These are phyloP conservation scores for Metallyticus violacea DNA, from an alignment of 2,888 invertebrate species.

Conservation along the genomic window DNA sequence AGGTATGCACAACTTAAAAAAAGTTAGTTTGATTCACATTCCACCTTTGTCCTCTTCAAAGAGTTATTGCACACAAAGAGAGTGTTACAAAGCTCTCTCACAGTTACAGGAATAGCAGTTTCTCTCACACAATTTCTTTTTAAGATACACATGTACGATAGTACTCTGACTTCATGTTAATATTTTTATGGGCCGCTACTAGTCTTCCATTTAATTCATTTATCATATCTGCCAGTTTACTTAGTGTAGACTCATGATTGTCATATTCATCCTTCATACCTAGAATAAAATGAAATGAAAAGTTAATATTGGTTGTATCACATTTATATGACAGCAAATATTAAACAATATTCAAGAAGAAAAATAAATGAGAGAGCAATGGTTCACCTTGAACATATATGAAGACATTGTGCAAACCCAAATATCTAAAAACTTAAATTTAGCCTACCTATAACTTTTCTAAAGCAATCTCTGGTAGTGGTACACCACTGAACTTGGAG, in stretches of 20 bases:
- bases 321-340: background rate
- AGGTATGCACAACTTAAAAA: background rate
- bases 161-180: slow-evolving; percentile 58
- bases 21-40: background rate
- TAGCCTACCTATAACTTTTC: too few relatives aligned
- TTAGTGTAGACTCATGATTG: slow-evolving; percentile 60
- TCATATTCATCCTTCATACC: slow-evolving; percentile 66
- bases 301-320: background rate
- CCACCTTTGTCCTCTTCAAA: background rate
- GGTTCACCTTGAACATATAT: too few relatives aligned
- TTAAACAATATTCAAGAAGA: background rate
- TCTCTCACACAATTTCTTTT: background rate
- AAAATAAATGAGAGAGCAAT: background rate
- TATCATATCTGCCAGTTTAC: slow-evolving; percentile 57
- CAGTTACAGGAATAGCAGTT: background rate
- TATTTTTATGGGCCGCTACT: slow-evolving; percentile 57
- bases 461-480: too few relatives aligned
- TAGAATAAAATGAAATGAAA: slow-evolving; percentile 37
- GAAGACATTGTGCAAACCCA: too few relatives aligned
- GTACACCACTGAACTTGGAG: too few relatives aligned
- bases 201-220: slow-evolving; percentile 61
- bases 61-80: background rate
- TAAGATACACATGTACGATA: slow-evolving; percentile 57
- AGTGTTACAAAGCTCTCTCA: background rate
- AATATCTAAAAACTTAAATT: too few relatives aligned